Evolutionary conservation across 2,888 invertebrate species (phyloP), one percentile per base, ranked within the genome.

Genomic region (Drosophila dives): DNA sequence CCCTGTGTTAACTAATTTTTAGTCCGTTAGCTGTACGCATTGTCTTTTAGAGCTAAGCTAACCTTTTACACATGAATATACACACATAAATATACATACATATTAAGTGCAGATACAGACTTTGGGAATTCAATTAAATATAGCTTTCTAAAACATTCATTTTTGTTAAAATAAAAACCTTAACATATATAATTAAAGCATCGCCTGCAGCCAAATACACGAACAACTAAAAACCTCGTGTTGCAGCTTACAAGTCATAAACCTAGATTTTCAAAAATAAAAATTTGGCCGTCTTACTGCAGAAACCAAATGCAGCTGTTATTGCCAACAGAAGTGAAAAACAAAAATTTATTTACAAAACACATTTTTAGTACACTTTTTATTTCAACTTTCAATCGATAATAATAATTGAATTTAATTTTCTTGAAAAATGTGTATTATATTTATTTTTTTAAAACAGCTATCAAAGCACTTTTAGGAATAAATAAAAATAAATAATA

Each of bases 1-100:
- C 33, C 34, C 56, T 72, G 45, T 49, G 45, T 38, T 49, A 23
- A n/a, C 58, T 45, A 45, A 65, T 63, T 38, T 78, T 62, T 70
- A 64, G 66, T 77, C 63, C 62, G 59, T 42, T 20, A 51, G 58
- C 63, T 42, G 42, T 26, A 45, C 54, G 53, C 54, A 32, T 54
- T 40, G 10, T 29, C 33, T 29, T 49, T 36, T 36, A 17, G 4
- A 49, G 48, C 36, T 29, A 51, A 20, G 48, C 23, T 36, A 60
- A 62, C 42, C 50, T 29, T 15, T 15, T 23, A 20, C 2, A 45
- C 15, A 38, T 3, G n/a, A 29, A 33, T 20, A 34, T 12, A 26
- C 11, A 34, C 7, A 20, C 45, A 15, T 50, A n/a, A 23, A 49
- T 49, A 20, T 42, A 26, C 23, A 23, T 29, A 20, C 10, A 29